Evolutionary conservation across 1,140 invertebrate species (phyloP), one percentile per base, ranked within the genome.

Genomic region (Caerostris extrusa): DNA sequence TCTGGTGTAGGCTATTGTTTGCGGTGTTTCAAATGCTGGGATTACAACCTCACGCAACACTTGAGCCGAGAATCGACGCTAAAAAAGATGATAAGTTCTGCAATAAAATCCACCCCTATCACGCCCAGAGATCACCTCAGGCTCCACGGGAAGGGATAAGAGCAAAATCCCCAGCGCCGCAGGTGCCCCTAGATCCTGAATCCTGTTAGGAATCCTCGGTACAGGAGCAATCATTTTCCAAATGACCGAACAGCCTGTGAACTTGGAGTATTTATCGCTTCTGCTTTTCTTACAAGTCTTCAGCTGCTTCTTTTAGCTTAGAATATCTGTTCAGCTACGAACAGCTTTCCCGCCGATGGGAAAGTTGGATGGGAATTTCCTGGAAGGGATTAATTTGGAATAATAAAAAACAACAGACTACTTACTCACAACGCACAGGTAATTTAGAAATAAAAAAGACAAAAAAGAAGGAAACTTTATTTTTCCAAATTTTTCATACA

Each of bases 91-190:
- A 85, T 56, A 57, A 85, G 82, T 19, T 57, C 17, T n/a, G 55
- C 55, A 57, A 85, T 85, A 85, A 85, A 85, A 85, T 85, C 82
- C 12, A 10, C 56, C 50, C 55, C 55, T 85, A 85, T 85, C 55
- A 58, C 55, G 82, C 14, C 55, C 82, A n/a, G 55, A n/a, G 57
- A 58, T 85, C 55, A 85, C 82, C 82, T 57, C 55, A 56, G 55
- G 57, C 82, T 56, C 55, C n/a, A 19, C 55, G 55, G 82, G 55
- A 55, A 7, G 55, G 82, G 55, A 55, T 50, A 58, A 57, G 57
- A 34, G 55, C 8, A 8, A 50, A 77, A 77, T 53, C 71, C 71
- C 34, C 34, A 53, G 7, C 34, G 34, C 34, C 53, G 71, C 71
- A 77, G 71, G 71, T 77, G 34, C 50, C 53, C 19, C 5, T 34